Evolutionary conservation across 2,888 invertebrate genomes (phyloP).

Genomic region (Orchesella flavescens): DNA sequence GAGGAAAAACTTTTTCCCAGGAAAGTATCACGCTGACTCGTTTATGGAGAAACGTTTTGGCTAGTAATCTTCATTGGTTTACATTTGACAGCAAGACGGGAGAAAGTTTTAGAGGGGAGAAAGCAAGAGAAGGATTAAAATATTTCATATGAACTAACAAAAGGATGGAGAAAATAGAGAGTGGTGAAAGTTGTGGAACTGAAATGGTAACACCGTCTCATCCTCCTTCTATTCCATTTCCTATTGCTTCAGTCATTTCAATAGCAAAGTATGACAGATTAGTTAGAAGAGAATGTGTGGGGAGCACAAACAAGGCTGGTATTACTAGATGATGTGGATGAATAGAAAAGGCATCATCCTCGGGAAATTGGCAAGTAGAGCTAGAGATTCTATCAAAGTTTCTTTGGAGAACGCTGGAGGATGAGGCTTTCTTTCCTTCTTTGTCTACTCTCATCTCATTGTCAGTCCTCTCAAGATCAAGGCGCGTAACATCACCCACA

Average conservation of each 20-base stretch:
- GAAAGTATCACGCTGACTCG: neutral
- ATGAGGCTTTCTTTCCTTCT: neutral
- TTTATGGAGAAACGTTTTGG: too few relatives aligned
- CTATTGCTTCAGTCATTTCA: neutral
- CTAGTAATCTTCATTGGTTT: too few relatives aligned
- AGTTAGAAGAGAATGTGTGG: too few relatives aligned
- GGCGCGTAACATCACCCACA: slow-evolving; percentile 1
- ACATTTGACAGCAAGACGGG: too few relatives aligned
- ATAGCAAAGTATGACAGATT: too few relatives aligned
- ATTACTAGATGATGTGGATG: too few relatives aligned
- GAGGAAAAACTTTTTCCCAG: neutral
- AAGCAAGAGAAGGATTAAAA: slow-evolving; percentile 32
- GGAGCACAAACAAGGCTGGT: too few relatives aligned
- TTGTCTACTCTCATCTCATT: slow-evolving; percentile 2
- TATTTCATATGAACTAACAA: slow-evolving; percentile 15
- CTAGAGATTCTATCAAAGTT: slow-evolving; percentile 54
- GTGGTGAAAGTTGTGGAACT: slow-evolving; percentile 22
- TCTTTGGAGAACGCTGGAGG: slow-evolving; percentile 21
- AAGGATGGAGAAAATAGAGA: slow-evolving; percentile 9
- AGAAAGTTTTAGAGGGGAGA: neutral
- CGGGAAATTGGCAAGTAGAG: slow-evolving; percentile 49
- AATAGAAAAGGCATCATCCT: too few relatives aligned
- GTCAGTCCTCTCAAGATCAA: slow-evolving; percentile 51
- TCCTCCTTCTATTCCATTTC: slow-evolving; percentile 6
- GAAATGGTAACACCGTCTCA: slow-evolving; percentile 33